Conservation (phyloP, 2,797 vertebrate genomes). For the Acanthornis magna region DNA sequence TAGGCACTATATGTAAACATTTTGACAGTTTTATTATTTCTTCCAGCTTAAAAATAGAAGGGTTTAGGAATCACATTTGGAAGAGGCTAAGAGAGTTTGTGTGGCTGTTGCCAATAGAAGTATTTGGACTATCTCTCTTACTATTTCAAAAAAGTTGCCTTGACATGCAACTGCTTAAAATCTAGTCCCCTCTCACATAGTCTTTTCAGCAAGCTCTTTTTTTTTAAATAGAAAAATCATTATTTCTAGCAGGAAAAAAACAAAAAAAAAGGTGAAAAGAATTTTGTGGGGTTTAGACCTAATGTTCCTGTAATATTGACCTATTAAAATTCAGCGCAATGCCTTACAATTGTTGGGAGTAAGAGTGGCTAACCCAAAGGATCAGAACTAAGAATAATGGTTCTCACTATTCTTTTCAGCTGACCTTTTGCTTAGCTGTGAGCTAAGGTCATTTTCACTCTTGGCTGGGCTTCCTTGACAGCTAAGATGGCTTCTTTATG, state of each 20-base stretch:
- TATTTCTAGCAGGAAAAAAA: neutral
- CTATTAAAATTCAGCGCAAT: neutral
- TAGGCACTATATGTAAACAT: constrained; percentile 51
- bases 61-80: neutral
- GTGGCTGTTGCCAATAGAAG: neutral
- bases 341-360: neutral
- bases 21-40: constrained; percentile 53
- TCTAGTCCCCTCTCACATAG: neutral
- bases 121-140: neutral
- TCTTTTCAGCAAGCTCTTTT: neutral
- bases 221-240: neutral
- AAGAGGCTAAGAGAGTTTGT: neutral
- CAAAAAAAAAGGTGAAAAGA: neutral
- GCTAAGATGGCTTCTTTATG: constrained; percentile 70
- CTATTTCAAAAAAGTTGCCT: neutral
- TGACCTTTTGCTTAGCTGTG: constrained; percentile 74
- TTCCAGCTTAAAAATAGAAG: constrained; percentile 17
- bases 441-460: constrained; percentile 78
- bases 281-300: neutral
- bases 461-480: constrained; percentile 71
- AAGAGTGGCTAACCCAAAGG: neutral
- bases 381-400: constrained; percentile 5
- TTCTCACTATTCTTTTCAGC: constrained; percentile 55
- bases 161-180: neutral
- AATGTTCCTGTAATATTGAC: neutral